Percentiles rank a stretch among this genome's conserved stretches.
phyloP scores from a whole-genome alignment of 2,113 vertebrate species.

The Hyperopisus bebe region DNA sequence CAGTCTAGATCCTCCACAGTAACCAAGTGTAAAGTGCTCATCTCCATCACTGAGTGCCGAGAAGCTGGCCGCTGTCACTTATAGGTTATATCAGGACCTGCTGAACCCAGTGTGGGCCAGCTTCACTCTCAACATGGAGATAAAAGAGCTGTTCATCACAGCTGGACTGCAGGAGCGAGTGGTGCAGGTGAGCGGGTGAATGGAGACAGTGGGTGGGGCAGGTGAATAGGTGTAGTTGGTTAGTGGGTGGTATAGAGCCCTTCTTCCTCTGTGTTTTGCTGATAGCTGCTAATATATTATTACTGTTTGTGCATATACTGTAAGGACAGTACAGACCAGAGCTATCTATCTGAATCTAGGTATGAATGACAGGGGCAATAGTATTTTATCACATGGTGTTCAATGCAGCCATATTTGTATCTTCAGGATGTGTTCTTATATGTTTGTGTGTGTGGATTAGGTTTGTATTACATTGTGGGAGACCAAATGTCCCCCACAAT shows the following conservation, averaged over 20 bases:
- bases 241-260: neutral
- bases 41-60: neutral
- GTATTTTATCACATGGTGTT: slow-evolving; percentile 41
- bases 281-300: neutral
- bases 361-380: slow-evolving; percentile 60
- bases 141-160: slow-evolving; percentile 69
- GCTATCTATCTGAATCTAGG: slow-evolving; percentile 31
- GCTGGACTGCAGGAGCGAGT: slow-evolving; percentile 72
- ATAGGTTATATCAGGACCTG: slow-evolving; percentile 54
- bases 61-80: neutral
- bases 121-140: slow-evolving; percentile 72
- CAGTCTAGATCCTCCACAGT: neutral
- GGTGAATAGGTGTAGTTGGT: neutral
- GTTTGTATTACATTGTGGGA: no score
- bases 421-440: neutral
- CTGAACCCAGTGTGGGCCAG: slow-evolving; percentile 63
- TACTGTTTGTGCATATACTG: neutral
- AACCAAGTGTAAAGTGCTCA: neutral
- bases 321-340: slow-evolving; percentile 29
- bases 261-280: neutral
- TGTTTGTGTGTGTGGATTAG: neutral
- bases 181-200: slow-evolving; percentile 55
- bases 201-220: no score
- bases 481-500: no score
- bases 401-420: neutral